Percentiles rank a stretch among this genome's conserved stretches.
Evolutionary conservation across 2,888 invertebrate species (phyloP).

Genomic region (Sisyra nigra): DNA sequence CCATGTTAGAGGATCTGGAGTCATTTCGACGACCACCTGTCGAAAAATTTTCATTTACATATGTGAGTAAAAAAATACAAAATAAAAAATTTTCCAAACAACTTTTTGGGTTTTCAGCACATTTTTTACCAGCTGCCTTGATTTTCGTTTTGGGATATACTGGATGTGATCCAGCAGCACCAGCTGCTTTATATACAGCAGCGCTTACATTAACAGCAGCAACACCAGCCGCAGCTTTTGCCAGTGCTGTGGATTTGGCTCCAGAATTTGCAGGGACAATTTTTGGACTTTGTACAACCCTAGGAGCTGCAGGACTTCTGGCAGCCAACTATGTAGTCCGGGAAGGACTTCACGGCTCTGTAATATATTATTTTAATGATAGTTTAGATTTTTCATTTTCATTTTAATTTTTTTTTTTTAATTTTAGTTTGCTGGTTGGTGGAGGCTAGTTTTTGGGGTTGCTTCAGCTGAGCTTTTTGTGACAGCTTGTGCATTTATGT

Average conservation of each 20-base stretch:
- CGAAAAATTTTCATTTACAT: conserved; percentile 38
- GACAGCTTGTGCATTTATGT: conserved; percentile 37
- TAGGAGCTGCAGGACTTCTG: conserved; percentile 36
- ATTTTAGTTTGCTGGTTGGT: conserved; percentile 36
- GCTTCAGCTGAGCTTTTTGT: conserved; percentile 36
- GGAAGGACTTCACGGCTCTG: conserved; percentile 38
- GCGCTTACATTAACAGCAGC: conserved; percentile 38
- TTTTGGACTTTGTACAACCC: conserved; percentile 33
- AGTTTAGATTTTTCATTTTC: not conserved
- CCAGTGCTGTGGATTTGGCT: conserved; percentile 41
- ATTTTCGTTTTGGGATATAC: conserved; percentile 41
- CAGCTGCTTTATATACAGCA: conserved; percentile 37
- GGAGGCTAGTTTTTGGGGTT: conserved; percentile 40
- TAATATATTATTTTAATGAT: conserved; percentile 18
- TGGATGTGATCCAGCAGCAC: conserved; percentile 37
- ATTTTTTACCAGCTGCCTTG: conserved; percentile 38
- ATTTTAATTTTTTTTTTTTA: not conserved
- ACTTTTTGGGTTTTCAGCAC: conserved; percentile 24
- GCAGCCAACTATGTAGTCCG: conserved; percentile 40
- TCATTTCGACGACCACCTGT: conserved; percentile 37
- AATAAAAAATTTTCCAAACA: not conserved
- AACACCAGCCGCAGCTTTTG: conserved; percentile 37
- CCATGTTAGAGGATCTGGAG: conserved; percentile 32
- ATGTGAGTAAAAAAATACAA: conserved; percentile 22
- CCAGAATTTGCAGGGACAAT: conserved; percentile 33